Conservation (phyloP, 2,797 vertebrate genomes). For the Pangasius sanitwongsei region DNA sequence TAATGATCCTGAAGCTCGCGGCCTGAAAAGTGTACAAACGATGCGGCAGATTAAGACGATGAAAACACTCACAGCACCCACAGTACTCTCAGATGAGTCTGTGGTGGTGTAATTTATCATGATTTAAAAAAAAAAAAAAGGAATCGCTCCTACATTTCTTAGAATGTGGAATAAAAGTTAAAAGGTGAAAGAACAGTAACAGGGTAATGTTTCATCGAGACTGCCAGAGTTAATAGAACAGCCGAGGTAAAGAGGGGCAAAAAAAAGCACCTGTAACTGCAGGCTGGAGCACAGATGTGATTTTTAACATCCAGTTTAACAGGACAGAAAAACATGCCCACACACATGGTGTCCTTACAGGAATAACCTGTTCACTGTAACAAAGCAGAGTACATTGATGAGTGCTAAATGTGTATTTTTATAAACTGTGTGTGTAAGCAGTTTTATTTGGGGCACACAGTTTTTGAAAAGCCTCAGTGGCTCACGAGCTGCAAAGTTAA, state of each 20-base stretch:
- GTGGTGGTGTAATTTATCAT: background rate
- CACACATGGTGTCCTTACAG: background rate
- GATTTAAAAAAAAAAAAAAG: too few species aligned
- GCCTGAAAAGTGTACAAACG: background rate
- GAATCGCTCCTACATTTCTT: background rate
- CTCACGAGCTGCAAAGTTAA: background rate
- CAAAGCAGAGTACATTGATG: background rate
- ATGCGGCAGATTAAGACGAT: background rate
- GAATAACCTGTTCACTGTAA: background rate
- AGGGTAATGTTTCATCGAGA: background rate
- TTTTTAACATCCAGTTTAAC: conserved; percentile 10
- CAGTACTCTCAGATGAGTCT: too few species aligned
- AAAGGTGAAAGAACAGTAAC: too few species aligned
- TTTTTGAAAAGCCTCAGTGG: background rate
- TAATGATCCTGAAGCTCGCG: background rate
- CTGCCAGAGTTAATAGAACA: background rate
- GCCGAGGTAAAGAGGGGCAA: background rate
- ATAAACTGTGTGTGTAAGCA: background rate
- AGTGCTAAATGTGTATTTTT: background rate
- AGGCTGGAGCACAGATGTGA: background rate
- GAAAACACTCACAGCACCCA: background rate
- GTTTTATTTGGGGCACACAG: background rate
- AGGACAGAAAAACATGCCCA: background rate
- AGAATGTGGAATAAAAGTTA: background rate
- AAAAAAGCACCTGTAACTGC: background rate